Evolutionary conservation across 1,140 invertebrate genomes (phyloP), one percentile per base, ranked within the genome.

Genomic region (Mya arenaria): DNA sequence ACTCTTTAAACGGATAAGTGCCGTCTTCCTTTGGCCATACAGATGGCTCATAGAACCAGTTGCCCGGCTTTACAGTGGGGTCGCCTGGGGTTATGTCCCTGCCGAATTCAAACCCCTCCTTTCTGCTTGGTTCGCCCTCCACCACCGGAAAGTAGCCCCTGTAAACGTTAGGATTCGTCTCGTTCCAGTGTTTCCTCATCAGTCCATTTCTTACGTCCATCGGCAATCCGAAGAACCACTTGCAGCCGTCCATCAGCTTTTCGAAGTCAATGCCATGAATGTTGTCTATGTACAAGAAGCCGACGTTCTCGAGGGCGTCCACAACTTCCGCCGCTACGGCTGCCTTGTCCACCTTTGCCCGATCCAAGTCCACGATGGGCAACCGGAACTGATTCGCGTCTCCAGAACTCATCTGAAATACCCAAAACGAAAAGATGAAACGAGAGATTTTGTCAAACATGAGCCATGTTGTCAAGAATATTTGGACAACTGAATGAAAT

Each of bases 51-150:
- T 78, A 84, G 58, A 89, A 86, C 75, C 85, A 84, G 36, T 86
- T 86, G 19, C 77, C 82, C 5, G 82, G 81, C 8, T 77, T 39
- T 0, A 80, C 77, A 5, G 65, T 68, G 10, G 78, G 44, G 36
- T 86, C 82, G 39, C 65, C 69, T 8, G 79, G 66, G 19, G 68
- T 37, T 15, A 84, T 69, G n/a, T 87, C 84, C 44, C 56, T 36
- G 15, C 83, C 87, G 52, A 86, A 83, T 58, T 89, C 87, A 72
- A 86, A 89, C 0, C 86, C 86, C 65, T 87, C 84, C 44, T 89
- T 89, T 48, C 80, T 77, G 30, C 82, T 85, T 2, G 72, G 68
- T 30, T 86, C 83, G 25, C 68, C 82, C 65, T 72, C 58, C 1
- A 77, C 80, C 6, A 86, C 65, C 10, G 87, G 87, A 60, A 87